Evolutionary conservation across 2,113 vertebrate genomes (phyloP).

Genomic region (Ploceus nigricollis): DNA sequence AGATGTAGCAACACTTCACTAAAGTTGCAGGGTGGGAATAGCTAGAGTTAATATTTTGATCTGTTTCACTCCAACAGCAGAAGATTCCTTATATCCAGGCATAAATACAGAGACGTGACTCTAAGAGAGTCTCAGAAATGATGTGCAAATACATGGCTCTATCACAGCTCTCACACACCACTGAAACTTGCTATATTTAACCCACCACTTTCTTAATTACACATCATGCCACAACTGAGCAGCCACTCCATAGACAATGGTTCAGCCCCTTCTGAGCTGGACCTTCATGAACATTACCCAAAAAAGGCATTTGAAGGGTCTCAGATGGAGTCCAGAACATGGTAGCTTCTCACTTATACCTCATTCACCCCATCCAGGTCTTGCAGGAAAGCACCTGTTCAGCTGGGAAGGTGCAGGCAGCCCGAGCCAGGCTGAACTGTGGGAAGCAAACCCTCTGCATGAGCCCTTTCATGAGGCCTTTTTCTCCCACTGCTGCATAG

Average conservation of each 20-base stretch:
- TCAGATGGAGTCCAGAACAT: fast-evolving
- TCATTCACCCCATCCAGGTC: neutral
- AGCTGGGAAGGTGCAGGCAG: neutral
- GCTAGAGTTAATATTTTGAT: neutral
- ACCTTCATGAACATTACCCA: neutral
- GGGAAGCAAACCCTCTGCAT: neutral
- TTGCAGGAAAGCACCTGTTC: neutral
- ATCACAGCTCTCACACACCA: neutral
- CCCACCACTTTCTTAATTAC: neutral
- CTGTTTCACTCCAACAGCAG: neutral
- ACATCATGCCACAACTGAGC: fast-evolving
- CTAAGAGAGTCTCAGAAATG: neutral
- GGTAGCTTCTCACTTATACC: neutral
- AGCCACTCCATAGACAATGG: fast-evolving
- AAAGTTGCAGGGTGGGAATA: neutral
- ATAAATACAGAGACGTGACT: neutral
- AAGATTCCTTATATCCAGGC: neutral
- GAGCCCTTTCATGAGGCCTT: neutral
- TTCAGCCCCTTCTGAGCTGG: neutral
- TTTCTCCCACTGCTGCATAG: neutral
- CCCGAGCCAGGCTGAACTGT: fast-evolving
- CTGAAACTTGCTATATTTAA: neutral
- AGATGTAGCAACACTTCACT: neutral
- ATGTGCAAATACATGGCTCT: neutral
- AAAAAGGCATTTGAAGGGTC: neutral